A percentile compares a stretch with the other conserved stretches of the same genome.
phyloP scores from a whole-genome alignment of 2,113 vertebrate genomes.

The Benitochromis conjunctus region DNA sequence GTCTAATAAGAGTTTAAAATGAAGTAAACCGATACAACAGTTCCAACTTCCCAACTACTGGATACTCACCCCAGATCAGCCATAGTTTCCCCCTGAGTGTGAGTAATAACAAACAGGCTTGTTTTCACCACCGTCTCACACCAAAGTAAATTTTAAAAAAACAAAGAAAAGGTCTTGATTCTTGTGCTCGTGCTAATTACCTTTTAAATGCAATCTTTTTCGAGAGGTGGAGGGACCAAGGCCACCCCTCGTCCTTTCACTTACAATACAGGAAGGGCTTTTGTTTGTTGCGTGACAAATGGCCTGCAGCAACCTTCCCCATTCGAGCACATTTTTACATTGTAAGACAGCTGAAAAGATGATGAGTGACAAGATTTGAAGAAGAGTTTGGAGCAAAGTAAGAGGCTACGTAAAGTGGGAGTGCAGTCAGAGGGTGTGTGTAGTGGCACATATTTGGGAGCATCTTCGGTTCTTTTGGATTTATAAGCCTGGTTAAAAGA shows the following conservation, averaged over 20 bases:
- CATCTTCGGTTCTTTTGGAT: background rate
- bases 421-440: background rate
- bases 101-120: background rate
- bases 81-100: background rate
- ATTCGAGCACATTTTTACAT: slow-evolving; percentile 16
- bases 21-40: background rate
- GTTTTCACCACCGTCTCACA: slow-evolving; percentile 14
- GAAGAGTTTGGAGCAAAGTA: background rate
- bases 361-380: slow-evolving; percentile 33
- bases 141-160: background rate
- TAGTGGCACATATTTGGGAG: background rate
- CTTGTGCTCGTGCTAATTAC: slow-evolving; percentile 31
- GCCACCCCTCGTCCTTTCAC: background rate
- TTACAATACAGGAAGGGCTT: slow-evolving; percentile 56
- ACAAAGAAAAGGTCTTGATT: background rate
- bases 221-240: background rate
- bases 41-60: background rate
- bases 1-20: background rate
- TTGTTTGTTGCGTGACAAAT: slow-evolving; percentile 62
- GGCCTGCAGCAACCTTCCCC: slow-evolving; percentile 21
- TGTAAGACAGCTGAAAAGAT: slow-evolving; percentile 2
- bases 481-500: background rate
- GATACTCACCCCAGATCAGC: background rate
- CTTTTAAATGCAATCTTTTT: slow-evolving; percentile 35
- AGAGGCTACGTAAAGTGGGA: slow-evolving; percentile 1